Conservation (phyloP, 2,113 vertebrate genomes). For the Calyptommatus sinebrachiatus region DNA sequence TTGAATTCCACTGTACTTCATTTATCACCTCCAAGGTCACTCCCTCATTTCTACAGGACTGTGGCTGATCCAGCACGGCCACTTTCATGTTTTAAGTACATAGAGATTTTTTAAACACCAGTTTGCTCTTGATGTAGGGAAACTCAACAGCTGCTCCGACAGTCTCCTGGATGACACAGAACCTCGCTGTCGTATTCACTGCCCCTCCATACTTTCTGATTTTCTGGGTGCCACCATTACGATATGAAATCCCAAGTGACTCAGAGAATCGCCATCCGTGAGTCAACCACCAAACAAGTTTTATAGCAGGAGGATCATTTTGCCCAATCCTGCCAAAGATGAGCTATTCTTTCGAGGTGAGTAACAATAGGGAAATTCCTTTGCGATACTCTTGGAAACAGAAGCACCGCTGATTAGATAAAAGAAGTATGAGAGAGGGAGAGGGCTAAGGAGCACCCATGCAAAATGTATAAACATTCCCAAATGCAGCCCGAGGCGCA, state of each 20-base stretch:
- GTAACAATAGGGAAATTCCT: background rate
- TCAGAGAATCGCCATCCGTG: constrained; percentile 37
- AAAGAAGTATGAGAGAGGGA: background rate
- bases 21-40: too few relatives aligned
- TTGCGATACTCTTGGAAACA: background rate
- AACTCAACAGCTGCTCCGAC: background rate
- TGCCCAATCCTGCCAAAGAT: background rate
- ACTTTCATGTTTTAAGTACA: too few relatives aligned
- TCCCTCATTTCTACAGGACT: too few relatives aligned
- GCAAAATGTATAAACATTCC: constrained; percentile 17
- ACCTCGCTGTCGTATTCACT: constrained; percentile 5
- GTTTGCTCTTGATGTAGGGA: background rate
- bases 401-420: background rate
- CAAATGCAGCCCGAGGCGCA: background rate
- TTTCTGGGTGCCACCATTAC: constrained; percentile 13
- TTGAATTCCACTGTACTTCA: too few relatives aligned
- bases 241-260: constrained; percentile 9
- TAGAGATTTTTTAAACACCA: background rate
- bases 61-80: too few relatives aligned
- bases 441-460: rapidly evolving
- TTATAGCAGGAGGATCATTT: background rate
- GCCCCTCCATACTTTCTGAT: background rate
- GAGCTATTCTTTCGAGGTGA: constrained; percentile 6
- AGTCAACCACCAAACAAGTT: constrained; percentile 47
- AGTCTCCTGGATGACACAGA: background rate